Evolutionary conservation across 2,888 invertebrate species (phyloP), one percentile per base, ranked within the genome.

Genomic region (Eubasilissa splendida): DNA sequence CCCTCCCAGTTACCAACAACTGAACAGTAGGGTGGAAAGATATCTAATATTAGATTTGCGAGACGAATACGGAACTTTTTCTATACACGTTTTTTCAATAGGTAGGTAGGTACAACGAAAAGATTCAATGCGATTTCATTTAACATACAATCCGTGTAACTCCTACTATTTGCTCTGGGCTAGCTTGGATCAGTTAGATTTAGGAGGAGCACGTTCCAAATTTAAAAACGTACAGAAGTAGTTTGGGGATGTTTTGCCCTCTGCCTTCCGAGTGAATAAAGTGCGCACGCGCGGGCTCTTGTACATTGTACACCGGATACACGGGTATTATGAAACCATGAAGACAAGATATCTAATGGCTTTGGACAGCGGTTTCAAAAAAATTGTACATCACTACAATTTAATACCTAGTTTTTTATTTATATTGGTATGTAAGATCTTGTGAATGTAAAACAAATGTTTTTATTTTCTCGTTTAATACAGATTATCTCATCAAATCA

Each of bases 211-310:
- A 83, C 83, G 83, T 83, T 71, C 74, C 59, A 83, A 83, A 83
- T 83, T 81, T 79, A 80, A 83, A 83, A 83, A 83, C 83, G 83
- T 83, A 78, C 81, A 63, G 50, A 68, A 68, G 68, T 68, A 50
- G 12, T 9, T 56, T 54, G 50, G 76, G 52, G 52, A 52, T 76
- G 42, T 66, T 58, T 50, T 76, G 68, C 56, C 70, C 56, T 4
- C 59, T 59, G 56, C 70, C 68, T 59, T 31, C 59, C 77, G 65
- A 74, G 52, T 71, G 77, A 73, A 77, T 78, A 78, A 81, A 81
- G 71, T 81, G 77, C 78, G 78, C 81, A 81, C 78, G 81, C 60
- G 56, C 78, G 74, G 60, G 59, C 81, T 63, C 73, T 63, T 31
- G 63, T 63, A 63, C 63, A 63, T 31, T 33, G 33, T 31, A 63